phyloP scores from a whole-genome alignment of 2,113 vertebrate species.

The Psephotus haematonotus region DNA sequence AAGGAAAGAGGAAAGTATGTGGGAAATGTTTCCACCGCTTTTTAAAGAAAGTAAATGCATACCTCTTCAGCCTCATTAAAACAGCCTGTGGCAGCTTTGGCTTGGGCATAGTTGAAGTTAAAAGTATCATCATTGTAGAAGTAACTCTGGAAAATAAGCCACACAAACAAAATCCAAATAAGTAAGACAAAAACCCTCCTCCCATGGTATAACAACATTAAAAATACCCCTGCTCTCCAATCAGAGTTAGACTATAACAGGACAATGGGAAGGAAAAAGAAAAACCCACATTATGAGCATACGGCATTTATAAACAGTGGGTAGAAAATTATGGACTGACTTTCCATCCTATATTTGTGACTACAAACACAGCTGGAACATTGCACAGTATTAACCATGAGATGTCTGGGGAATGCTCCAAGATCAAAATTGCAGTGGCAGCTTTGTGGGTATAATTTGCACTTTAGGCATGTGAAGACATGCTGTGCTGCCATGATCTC shows the following conservation, averaged over 20 bases:
- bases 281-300: slow-evolving; percentile 6
- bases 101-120: slow-evolving; percentile 98
- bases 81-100: slow-evolving; percentile 91
- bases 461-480: slow-evolving; percentile 26
- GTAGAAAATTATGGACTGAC: slow-evolving; percentile 41
- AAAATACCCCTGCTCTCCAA: background rate
- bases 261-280: background rate
- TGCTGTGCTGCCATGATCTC: background rate
- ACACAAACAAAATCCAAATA: background rate
- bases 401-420: slow-evolving; percentile 10
- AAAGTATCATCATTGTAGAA: slow-evolving; percentile 96
- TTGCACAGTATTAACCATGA: slow-evolving; percentile 27
- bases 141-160: slow-evolving; percentile 85
- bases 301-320: slow-evolving; percentile 24
- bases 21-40: background rate
- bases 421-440: slow-evolving; percentile 36
- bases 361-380: slow-evolving; percentile 32
- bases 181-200: background rate
- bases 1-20: background rate
- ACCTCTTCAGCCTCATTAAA: slow-evolving; percentile 95
- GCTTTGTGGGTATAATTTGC: slow-evolving; percentile 36
- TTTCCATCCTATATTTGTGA: slow-evolving; percentile 13
- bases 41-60: slow-evolving; percentile 37
- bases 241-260: background rate
- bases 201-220: background rate